phyloP scores from a whole-genome alignment of 2,113 vertebrate genomes.

The Acinonyx jubatus region DNA sequence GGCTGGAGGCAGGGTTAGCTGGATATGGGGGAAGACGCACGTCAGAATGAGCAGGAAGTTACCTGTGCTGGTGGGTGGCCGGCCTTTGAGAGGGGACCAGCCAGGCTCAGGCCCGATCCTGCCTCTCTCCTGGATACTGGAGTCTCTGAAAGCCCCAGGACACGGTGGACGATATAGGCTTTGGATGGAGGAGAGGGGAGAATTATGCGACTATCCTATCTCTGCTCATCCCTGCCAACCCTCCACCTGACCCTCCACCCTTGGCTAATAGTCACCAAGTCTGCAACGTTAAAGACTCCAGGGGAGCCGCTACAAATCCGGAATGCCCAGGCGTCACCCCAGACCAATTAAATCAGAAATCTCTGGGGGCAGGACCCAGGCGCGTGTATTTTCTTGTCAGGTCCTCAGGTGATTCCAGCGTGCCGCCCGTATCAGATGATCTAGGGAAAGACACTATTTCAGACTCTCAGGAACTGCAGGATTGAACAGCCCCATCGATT shows the following conservation, averaged over 20 bases:
- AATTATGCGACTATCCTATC: not conserved
- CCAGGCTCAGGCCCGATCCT: not conserved
- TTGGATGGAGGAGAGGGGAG: not conserved
- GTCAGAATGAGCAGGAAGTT: not conserved
- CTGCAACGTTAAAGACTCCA: not conserved
- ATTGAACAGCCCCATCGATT: not conserved
- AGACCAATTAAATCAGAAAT: conserved; percentile 68
- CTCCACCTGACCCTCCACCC: not conserved
- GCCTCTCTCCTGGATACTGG: not conserved
- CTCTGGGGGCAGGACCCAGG: conserved; percentile 14
- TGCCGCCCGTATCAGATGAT: conserved; percentile 1
- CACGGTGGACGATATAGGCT: not conserved
- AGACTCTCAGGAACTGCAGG: not conserved
- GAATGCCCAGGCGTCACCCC: not conserved
- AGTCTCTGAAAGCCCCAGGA: not conserved
- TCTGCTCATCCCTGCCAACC: not conserved
- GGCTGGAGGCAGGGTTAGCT: not conserved
- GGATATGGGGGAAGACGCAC: not conserved
- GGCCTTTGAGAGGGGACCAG: not conserved
- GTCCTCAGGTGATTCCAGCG: conserved; percentile 21
- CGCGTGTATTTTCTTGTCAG: not conserved
- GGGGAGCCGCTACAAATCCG: not conserved
- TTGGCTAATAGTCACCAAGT: conserved; percentile 46
- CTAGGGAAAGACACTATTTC: not conserved
- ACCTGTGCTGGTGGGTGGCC: not conserved